These are phyloP conservation scores for Lipophrys pholis DNA, from an alignment of 2,113 vertebrate species.

Conservation along the genomic window DNA sequence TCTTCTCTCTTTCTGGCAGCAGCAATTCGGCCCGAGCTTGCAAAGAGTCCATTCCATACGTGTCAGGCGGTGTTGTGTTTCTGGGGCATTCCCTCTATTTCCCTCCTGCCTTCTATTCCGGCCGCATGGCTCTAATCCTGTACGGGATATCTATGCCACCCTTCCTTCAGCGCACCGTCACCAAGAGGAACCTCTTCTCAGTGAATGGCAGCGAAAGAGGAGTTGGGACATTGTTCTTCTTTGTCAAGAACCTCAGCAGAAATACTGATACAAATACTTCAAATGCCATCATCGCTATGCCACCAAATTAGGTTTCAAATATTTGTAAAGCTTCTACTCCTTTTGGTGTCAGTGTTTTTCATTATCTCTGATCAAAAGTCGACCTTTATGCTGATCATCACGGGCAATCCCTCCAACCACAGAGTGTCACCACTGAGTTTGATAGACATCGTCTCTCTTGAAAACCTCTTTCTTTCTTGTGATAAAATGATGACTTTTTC, in stretches of 20 bases:
- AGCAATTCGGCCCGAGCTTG: constrained; percentile 12
- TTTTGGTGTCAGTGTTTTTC: too few species aligned
- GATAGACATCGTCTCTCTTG: too few species aligned
- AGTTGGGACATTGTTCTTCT: not conserved
- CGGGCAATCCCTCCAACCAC: too few species aligned
- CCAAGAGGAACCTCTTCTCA: constrained; percentile 11
- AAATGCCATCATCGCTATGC: not conserved
- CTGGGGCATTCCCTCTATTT: constrained; percentile 72
- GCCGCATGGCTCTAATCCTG: constrained; percentile 63
- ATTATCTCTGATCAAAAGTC: too few species aligned
- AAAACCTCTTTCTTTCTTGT: too few species aligned
- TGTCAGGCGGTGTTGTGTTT: constrained; percentile 73
- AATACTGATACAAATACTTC: not conserved
- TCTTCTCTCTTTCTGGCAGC: constrained; percentile 62
- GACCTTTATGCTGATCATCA: too few species aligned
- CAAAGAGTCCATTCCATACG: constrained; percentile 67
- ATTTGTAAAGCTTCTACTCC: too few species aligned
- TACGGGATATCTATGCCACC: constrained; percentile 51
- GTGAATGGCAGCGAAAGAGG: not conserved
- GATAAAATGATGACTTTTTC: too few species aligned
- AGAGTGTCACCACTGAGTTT: too few species aligned
- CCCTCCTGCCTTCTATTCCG: constrained; percentile 34
- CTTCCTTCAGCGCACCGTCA: constrained; percentile 9
- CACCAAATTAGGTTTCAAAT: too few species aligned
- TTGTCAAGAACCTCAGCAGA: not conserved